phyloP scores from a whole-genome alignment of 2,888 invertebrate genomes.

The Cordilura impudica region DNA sequence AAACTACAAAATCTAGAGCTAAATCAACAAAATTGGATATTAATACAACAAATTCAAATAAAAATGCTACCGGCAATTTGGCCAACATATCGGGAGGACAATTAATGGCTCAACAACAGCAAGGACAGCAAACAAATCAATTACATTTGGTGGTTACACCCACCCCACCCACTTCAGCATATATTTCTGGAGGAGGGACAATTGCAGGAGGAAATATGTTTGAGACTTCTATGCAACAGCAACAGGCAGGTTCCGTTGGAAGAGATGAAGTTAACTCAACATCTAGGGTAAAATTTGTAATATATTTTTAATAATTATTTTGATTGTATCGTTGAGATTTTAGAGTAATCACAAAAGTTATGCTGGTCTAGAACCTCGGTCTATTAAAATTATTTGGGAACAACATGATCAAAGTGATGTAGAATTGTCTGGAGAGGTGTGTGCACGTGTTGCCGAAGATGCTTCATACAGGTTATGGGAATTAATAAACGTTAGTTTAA shows the following conservation, averaged over 20 bases:
- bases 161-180: constrained; percentile 72
- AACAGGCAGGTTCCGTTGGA: constrained; percentile 51
- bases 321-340: neutral
- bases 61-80: constrained; percentile 62
- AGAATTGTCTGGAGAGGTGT: constrained; percentile 74
- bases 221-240: constrained; percentile 64
- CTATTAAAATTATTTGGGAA: constrained; percentile 77
- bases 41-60: constrained; percentile 43
- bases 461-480: constrained; percentile 77
- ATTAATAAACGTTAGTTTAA: constrained; percentile 73
- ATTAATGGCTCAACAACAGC: constrained; percentile 58
- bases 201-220: constrained; percentile 66
- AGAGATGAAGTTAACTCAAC: constrained; percentile 63
- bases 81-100: constrained; percentile 32
- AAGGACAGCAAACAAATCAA: constrained; percentile 62
- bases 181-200: constrained; percentile 48
- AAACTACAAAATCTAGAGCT: constrained; percentile 73
- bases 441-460: constrained; percentile 76
- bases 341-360: constrained; percentile 73
- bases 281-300: constrained; percentile 42
- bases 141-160: constrained; percentile 53
- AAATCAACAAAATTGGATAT: constrained; percentile 69
- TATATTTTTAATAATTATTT: neutral
- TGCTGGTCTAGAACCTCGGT: constrained; percentile 74
- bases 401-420: constrained; percentile 77